phyloP scores from a whole-genome alignment of 1,140 invertebrate species.

The Camponotus pennsylvanicus region DNA sequence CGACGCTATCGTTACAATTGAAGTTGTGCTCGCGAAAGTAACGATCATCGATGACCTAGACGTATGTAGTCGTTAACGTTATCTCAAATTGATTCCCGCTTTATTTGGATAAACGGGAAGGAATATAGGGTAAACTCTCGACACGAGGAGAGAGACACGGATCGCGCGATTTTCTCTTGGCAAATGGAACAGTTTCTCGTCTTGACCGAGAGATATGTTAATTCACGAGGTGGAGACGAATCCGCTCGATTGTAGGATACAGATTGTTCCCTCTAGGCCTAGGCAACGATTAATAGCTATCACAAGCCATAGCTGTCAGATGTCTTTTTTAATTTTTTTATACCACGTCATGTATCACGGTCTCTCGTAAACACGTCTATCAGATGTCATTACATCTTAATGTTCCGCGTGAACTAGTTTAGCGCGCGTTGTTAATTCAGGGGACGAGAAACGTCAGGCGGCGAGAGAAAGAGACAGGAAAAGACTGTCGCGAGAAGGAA shows the following conservation, averaged over 20 bases:
- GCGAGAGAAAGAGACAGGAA: not conserved
- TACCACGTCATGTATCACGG: too few relatives aligned
- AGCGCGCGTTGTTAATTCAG: not conserved
- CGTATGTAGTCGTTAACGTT: slow-evolving; percentile 67
- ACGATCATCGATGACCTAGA: slow-evolving; percentile 60
- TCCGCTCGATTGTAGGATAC: not conserved
- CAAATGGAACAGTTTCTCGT: slow-evolving; percentile 8
- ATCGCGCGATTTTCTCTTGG: slow-evolving; percentile 31
- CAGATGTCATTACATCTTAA: not conserved
- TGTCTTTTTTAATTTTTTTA: not conserved
- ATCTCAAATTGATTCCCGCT: slow-evolving; percentile 61
- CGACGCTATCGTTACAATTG: slow-evolving; percentile 41
- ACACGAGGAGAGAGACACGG: not conserved
- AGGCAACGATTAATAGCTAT: not conserved
- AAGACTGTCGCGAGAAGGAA: slow-evolving; percentile 6
- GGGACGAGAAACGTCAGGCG: not conserved
- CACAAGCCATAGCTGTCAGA: not conserved
- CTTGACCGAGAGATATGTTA: not conserved
- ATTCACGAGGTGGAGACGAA: not conserved
- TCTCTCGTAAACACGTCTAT: not conserved
- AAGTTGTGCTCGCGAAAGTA: slow-evolving; percentile 71
- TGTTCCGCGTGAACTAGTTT: slow-evolving; percentile 13
- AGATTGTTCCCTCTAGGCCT: not conserved
- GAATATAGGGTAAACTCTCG: slow-evolving; percentile 40
- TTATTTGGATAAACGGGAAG: slow-evolving; percentile 68